Evolutionary conservation across 1,140 invertebrate species (phyloP), one percentile per base, ranked within the genome.

Genomic region (Formica exsecta): DNA sequence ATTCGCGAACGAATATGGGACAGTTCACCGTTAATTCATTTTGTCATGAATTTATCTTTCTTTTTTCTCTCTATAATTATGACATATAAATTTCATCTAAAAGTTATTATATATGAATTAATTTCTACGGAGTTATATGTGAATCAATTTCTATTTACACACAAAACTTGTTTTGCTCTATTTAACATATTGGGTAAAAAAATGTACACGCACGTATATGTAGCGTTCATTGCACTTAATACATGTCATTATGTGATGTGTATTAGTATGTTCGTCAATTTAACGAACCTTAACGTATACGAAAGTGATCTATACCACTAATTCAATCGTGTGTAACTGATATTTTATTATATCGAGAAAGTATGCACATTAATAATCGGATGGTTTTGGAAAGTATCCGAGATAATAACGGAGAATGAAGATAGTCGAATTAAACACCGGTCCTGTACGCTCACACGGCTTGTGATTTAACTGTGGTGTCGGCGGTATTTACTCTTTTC

Each of bases 391-490:
- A 73, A 36, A 59, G 54, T 59, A 77, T 79, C 22, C 36, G 16
- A 51, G 48, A 51, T 51, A 51, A 80, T 57, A 59, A 73, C 22
- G n/a, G 68, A 25, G 38, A 36, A 19, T n/a, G 8, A 81, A 73
- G 25, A 81, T 32, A 57, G 25, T 54, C 51, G 51, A 61, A 74
- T 59, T 70, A 80, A 61, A 48, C 54, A 19, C 25, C 79, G 66
- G 36, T 16, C 48, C 19, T 83, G 25, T 81, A 71, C 36, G 68
- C 79, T 73, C 68, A 57, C 44, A 44, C 48, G 65, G 41, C 61
- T 88, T 74, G 87, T 62, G 70, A 75, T 84, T 84, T 61, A 76
- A 81, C 51, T 79, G 74, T 80, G 77, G 85, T 86, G 76, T 89
- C 57, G 62, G 87, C 81, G 65, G 61, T 77, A 51, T 86, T 89